Evolutionary conservation across 2,797 vertebrate genomes (phyloP).

Genomic region (Myotis planiceps): DNA sequence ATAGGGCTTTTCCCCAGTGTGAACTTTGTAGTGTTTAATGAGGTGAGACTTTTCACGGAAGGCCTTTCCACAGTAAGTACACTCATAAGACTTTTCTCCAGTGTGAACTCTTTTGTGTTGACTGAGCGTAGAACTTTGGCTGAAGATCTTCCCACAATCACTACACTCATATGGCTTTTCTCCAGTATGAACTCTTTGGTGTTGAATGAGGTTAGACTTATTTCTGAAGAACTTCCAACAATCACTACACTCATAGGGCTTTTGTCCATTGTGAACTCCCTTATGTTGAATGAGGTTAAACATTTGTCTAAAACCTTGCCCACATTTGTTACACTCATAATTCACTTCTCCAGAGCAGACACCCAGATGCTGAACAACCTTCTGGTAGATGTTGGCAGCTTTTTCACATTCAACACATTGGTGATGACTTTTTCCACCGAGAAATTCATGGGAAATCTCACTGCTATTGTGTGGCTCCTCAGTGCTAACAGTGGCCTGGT

Average conservation of each 20-base stretch:
- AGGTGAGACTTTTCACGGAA: conserved; percentile 38
- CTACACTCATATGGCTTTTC: background rate
- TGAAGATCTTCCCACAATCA: background rate
- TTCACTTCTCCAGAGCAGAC: conserved; percentile 51
- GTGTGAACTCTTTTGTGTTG: background rate
- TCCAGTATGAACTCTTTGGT: background rate
- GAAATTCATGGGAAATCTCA: too few relatives aligned
- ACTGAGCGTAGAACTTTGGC: background rate
- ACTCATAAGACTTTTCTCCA: conserved; percentile 26
- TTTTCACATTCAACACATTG: conserved; percentile 2
- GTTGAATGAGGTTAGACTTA: background rate
- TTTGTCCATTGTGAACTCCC: background rate
- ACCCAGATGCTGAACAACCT: conserved; percentile 41
- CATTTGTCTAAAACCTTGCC: conserved; percentile 45
- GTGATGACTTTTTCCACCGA: too few relatives aligned
- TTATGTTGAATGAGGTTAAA: conserved; percentile 41
- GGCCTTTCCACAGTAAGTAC: conserved; percentile 50
- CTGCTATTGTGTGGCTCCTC: too few relatives aligned
- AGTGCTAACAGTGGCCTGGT: too few relatives aligned
- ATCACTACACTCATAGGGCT: background rate
- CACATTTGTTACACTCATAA: conserved; percentile 55
- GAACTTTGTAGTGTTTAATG: background rate
- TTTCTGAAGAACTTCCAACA: background rate
- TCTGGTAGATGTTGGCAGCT: conserved; percentile 38
- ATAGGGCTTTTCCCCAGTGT: conserved; percentile 17